Percentiles rank a stretch among this genome's conserved stretches.
phyloP scores from a whole-genome alignment of 2,888 invertebrate species.

The Abrostola triplasia region DNA sequence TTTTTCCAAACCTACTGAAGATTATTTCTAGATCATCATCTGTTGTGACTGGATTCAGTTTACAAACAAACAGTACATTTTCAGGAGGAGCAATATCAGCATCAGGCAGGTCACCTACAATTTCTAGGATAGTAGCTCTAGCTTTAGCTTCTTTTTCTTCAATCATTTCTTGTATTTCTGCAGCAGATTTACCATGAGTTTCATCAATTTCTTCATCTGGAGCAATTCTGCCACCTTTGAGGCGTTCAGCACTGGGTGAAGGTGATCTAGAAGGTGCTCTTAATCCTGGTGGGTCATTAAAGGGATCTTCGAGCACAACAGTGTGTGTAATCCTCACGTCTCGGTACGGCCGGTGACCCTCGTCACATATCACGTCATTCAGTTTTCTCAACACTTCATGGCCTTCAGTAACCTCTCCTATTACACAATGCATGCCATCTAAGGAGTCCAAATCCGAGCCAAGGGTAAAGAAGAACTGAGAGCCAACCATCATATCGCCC shows the following conservation, averaged over 20 bases:
- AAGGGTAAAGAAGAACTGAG: conserved; percentile 98
- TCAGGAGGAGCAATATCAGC: conserved; percentile 99
- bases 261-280: conserved; percentile 95
- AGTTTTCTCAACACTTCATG: conserved; percentile 95
- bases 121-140: conserved; percentile 98
- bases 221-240: conserved; percentile 95
- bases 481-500: conserved; percentile 96
- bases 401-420: conserved; percentile 98
- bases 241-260: conserved; percentile 93
- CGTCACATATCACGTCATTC: conserved; percentile 98
- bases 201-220: conserved; percentile 98
- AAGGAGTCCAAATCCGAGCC: conserved; percentile 95
- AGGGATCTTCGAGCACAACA: conserved; percentile 98
- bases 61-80: conserved; percentile 99
- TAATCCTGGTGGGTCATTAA: conserved; percentile 94
- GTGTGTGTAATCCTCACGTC: conserved; percentile 99
- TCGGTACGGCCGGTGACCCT: conserved; percentile 95
- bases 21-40: conserved; percentile 99
- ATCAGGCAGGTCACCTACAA: conserved; percentile 99
- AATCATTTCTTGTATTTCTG: conserved; percentile 95
- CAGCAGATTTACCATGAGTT: conserved; percentile 93
- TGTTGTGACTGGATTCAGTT: conserved; percentile 98
- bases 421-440: conserved; percentile 97
- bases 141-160: conserved; percentile 98
- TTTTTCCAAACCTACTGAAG: conserved; percentile 98